Evolutionary conservation across 1,140 invertebrate species (phyloP).

Genomic region (Ruditapes philippinarum): DNA sequence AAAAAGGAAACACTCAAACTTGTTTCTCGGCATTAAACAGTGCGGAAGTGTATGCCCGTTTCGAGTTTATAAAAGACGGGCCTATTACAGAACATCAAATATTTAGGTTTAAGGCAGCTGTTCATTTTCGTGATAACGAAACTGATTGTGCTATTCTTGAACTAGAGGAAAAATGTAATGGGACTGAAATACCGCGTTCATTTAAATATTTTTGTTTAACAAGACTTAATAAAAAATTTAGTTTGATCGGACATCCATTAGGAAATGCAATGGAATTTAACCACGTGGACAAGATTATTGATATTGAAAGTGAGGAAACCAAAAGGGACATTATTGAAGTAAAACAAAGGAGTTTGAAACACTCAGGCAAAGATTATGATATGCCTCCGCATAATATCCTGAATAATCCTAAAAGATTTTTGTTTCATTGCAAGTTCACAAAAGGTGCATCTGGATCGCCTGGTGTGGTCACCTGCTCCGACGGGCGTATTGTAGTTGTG

Average conservation of each 20-base stretch:
- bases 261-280: constrained; percentile 22
- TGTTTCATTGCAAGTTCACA: constrained; percentile 23
- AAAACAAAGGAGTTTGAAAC: neutral
- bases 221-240: neutral
- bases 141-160: constrained; percentile 40
- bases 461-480: neutral
- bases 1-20: neutral
- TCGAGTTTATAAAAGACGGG: neutral
- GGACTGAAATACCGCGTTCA: neutral
- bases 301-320: neutral
- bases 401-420: neutral
- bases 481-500: constrained; percentile 30
- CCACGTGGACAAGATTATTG: neutral
- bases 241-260: neutral
- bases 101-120: neutral
- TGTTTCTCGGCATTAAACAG: neutral
- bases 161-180: neutral
- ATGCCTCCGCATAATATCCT: neutral
- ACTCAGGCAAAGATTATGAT: neutral
- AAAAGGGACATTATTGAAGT: neutral
- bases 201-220: constrained; percentile 21
- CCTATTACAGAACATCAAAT: neutral
- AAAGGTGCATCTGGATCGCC: constrained; percentile 39
- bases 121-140: constrained; percentile 14
- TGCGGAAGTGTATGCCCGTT: neutral